Conservation (phyloP, 1,140 invertebrate genomes). For the Melipona quadrifasciata region DNA sequence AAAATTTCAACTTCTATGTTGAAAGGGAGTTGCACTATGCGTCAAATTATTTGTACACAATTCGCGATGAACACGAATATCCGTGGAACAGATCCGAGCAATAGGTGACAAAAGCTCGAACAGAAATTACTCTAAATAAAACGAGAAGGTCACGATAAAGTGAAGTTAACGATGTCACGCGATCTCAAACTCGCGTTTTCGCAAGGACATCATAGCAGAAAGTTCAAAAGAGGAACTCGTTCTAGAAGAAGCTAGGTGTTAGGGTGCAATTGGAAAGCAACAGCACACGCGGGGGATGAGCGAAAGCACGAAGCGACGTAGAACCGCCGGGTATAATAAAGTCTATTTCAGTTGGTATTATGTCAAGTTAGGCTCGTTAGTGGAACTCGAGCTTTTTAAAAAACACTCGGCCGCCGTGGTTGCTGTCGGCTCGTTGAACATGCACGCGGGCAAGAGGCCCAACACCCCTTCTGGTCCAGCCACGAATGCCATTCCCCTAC, state of each 20-base stretch:
- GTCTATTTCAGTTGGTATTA: conserved; percentile 80
- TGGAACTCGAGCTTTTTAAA: conserved; percentile 78
- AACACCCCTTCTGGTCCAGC: conserved; percentile 50
- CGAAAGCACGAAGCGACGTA: conserved; percentile 34
- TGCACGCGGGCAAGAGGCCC: conserved; percentile 68
- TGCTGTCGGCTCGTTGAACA: conserved; percentile 79
- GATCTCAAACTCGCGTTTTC: background rate
- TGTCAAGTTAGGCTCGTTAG: conserved; percentile 82
- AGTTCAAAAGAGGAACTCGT: background rate
- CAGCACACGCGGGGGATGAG: background rate
- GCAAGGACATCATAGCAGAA: background rate
- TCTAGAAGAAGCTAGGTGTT: background rate
- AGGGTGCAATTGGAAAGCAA: background rate
- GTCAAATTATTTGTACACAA: too few species aligned
- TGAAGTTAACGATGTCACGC: background rate
- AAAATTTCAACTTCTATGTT: too few species aligned
- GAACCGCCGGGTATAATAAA: conserved; percentile 74
- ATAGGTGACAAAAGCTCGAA: too few species aligned
- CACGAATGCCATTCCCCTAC: conserved; percentile 47
- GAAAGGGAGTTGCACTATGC: too few species aligned
- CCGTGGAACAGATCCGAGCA: too few species aligned
- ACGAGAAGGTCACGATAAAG: too few species aligned
- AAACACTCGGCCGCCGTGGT: conserved; percentile 74
- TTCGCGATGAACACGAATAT: too few species aligned
- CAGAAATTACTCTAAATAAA: too few species aligned